Evolutionary conservation across 2,888 invertebrate genomes (phyloP).

Genomic region (Calliopum simillimum): DNA sequence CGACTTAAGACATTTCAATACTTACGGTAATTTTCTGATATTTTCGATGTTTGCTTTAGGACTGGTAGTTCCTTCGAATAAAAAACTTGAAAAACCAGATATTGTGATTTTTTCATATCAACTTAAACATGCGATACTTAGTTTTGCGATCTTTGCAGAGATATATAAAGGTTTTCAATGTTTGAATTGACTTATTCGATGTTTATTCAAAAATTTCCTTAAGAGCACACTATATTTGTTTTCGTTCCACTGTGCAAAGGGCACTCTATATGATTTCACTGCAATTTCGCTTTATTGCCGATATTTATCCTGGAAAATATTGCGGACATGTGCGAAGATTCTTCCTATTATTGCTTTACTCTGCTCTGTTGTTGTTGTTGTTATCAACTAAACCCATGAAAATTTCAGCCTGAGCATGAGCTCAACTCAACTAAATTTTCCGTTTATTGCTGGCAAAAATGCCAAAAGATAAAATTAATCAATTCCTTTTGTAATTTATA

Average conservation of each 20-base stretch:
- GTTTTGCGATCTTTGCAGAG: too few species aligned
- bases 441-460: conserved; percentile 22
- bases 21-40: too few species aligned
- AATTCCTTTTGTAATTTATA: conserved; percentile 11
- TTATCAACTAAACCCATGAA: not conserved
- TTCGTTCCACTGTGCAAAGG: conserved; percentile 7
- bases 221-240: not conserved
- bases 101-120: too few species aligned
- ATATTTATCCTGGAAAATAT: conserved; percentile 31
- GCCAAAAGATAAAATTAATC: conserved; percentile 30
- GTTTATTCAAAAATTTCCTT: too few species aligned
- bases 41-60: too few species aligned
- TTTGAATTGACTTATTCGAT: too few species aligned
- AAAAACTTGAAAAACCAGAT: too few species aligned
- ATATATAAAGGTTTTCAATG: too few species aligned
- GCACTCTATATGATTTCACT: conserved; percentile 33
- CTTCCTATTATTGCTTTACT: not conserved
- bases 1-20: too few species aligned
- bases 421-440: conserved; percentile 9
- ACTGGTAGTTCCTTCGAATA: too few species aligned
- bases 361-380: not conserved
- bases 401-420: too few species aligned
- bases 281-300: conserved; percentile 37
- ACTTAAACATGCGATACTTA: too few species aligned
- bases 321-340: conserved; percentile 15